Base-by-base conservation (phyloP, 1,140 invertebrate species). In the Sitodiplosis mosellana region DNA sequence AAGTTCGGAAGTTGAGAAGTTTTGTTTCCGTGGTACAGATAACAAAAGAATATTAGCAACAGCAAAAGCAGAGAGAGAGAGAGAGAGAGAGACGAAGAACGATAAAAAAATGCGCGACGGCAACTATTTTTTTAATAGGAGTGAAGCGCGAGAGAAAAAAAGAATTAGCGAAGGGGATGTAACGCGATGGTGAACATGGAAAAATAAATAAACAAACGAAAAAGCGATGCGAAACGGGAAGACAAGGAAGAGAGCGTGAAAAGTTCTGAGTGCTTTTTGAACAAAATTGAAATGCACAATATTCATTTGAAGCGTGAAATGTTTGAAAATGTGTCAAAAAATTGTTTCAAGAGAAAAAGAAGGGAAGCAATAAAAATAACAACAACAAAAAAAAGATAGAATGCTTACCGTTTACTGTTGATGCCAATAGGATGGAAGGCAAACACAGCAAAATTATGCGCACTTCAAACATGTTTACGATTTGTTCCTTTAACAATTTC, bases 391-490 rank as follows among this genome's bases (percentile, higher is more conserved):
- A 8, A 34, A 27, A 27, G 17, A 17, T 19, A 15, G 14, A 36
- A 19, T 47, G 14, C 12, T 41, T 20, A 11, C 11, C 18, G 18
- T 64, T 59, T 33, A 62, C 45, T 41, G 63, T 64, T 49, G 63
- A 61, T 51, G 63, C 62, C 52, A 65, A 52, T 47, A 65, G 49
- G 48, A 65, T 53, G 22, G 63, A 63, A 48, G 63, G 63, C 53
- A 65, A 55, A 54, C 60, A 63, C 52, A 65, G 56, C 47, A 65
- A 48, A 47, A 65, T 51, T 34, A 64, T 53, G 36, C 61, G 57
- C 41, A 63, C 53, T 56, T 64, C 61, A 49, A 61, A 61, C 54
- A 62, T 56, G 53, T 64, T 59, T 56, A 60, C 49, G 27, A 27
- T 27, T 27, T 27, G 3, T 27, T 27, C 27, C 27, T 27, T 27